phyloP scores from a whole-genome alignment of 1,140 invertebrate genomes.

The Meloidogyne chitwoodi region DNA sequence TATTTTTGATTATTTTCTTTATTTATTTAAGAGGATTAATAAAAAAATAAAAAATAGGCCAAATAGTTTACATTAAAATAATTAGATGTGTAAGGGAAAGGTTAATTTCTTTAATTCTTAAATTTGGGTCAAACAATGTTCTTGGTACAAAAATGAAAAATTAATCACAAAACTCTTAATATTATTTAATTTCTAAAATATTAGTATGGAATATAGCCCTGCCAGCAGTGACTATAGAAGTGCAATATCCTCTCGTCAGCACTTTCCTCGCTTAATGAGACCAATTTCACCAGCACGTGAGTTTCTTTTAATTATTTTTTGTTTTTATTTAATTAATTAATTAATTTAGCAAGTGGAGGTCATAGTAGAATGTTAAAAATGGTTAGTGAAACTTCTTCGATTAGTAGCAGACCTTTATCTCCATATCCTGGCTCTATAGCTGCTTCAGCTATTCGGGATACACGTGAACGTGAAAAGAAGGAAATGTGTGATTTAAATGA shows the following conservation, averaged over 20 bases:
- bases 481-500: conserved; percentile 65
- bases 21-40: too few species aligned
- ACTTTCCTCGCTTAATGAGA: conserved; percentile 44
- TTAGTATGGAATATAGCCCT: conserved; percentile 46
- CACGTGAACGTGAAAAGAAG: conserved; percentile 64
- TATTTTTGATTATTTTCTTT: not conserved
- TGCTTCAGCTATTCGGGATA: conserved; percentile 61
- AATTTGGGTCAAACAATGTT: too few species aligned
- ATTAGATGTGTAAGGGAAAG: too few species aligned
- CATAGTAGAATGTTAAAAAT: conserved; percentile 53
- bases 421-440: conserved; percentile 49
- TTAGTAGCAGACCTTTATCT: conserved; percentile 46
- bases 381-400: conserved; percentile 54
- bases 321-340: not conserved
- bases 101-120: too few species aligned
- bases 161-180: too few species aligned
- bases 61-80: too few species aligned
- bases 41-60: too few species aligned
- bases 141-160: too few species aligned
- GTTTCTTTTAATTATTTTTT: not conserved
- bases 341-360: conserved; percentile 5
- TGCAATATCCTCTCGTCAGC: conserved; percentile 45
- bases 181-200: not conserved
- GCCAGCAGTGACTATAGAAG: conserved; percentile 51
- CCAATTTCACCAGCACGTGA: conserved; percentile 28